Conservation (phyloP, 2,797 vertebrate species). For the Semaprochilodus insignis region DNA sequence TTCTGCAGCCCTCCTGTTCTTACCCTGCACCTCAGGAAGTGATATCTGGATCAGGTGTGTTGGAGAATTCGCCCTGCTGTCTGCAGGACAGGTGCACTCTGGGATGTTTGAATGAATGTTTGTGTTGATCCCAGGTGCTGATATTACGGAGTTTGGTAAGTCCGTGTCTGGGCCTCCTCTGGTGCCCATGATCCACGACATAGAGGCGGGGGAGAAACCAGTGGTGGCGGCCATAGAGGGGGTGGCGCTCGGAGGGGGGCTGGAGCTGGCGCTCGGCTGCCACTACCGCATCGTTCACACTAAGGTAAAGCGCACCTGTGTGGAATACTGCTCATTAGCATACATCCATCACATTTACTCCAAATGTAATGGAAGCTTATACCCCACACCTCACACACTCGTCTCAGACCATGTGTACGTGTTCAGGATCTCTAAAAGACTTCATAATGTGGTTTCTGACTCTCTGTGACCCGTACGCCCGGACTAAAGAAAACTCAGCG, state of each 20-base stretch:
- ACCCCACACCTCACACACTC: no score
- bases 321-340: background rate
- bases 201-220: constrained; percentile 86
- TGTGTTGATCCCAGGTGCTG: constrained; percentile 80
- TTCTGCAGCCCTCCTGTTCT: no score
- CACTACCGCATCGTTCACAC: constrained; percentile 89
- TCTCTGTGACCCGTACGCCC: no score
- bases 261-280: constrained; percentile 90
- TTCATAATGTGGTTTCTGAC: no score
- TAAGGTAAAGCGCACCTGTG: constrained; percentile 74
- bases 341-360: background rate
- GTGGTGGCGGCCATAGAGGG: constrained; percentile 92
- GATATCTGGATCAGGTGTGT: background rate
- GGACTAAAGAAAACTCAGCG: no score
- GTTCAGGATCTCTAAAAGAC: no score
- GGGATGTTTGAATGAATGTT: background rate
- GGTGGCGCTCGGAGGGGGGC: constrained; percentile 87
- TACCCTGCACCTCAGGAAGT: no score
- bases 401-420: no score
- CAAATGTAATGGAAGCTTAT: no score
- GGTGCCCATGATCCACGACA: constrained; percentile 75
- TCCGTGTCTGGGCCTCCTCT: constrained; percentile 55
- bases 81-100: no score
- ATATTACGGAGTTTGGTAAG: constrained; percentile 83
- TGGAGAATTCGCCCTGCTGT: no score